Conservation (phyloP, 1,140 invertebrate genomes). For the Samia ricini region DNA sequence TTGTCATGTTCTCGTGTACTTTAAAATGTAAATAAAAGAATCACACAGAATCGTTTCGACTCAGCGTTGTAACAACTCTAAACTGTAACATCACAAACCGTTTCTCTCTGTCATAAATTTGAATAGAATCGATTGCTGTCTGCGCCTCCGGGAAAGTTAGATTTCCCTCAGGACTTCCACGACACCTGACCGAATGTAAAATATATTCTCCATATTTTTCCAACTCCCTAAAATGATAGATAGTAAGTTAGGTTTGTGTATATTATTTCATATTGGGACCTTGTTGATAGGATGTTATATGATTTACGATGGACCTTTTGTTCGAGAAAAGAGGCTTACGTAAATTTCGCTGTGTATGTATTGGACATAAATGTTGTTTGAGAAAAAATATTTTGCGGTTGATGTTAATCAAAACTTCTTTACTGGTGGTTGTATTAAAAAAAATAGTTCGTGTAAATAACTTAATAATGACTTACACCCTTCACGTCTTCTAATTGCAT, state of each 20-base stretch:
- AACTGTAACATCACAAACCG: constrained; percentile 41
- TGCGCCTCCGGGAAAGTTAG: constrained; percentile 75
- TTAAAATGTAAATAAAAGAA: neutral
- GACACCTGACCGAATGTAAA: constrained; percentile 76
- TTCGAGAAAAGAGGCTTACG: neutral
- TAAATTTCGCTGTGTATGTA: neutral
- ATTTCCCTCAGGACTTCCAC: constrained; percentile 73
- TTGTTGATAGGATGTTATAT: constrained; percentile 14
- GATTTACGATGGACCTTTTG: constrained; percentile 14
- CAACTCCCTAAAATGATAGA: constrained; percentile 28
- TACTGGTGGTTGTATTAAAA: too few relatives aligned
- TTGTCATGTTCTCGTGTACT: neutral
- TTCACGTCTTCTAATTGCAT: too few relatives aligned
- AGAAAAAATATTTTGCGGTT: neutral
- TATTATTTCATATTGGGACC: constrained; percentile 4
- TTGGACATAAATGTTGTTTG: neutral
- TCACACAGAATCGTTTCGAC: neutral
- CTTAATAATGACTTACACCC: too few relatives aligned
- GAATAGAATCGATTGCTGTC: constrained; percentile 77
- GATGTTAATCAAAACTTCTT: neutral
- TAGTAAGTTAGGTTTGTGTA: constrained; percentile 11
- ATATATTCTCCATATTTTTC: constrained; percentile 69
- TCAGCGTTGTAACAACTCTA: constrained; percentile 29
- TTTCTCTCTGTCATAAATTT: constrained; percentile 76
- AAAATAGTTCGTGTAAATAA: too few relatives aligned